phyloP scores from a whole-genome alignment of 2,888 invertebrate genomes.

The Diplolepis rosae region DNA sequence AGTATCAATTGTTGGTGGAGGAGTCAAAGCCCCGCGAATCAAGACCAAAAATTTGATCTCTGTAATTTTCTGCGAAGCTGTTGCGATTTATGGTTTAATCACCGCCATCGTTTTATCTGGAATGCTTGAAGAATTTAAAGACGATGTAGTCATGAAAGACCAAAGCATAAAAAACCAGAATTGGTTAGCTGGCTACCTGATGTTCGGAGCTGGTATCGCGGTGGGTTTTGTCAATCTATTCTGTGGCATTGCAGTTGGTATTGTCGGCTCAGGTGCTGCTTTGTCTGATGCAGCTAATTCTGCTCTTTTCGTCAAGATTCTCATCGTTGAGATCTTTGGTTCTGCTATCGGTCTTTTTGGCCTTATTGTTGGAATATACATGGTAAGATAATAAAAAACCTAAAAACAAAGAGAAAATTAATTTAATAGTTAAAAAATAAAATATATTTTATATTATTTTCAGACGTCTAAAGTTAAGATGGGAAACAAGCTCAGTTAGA shows the following conservation, averaged over 20 bases:
- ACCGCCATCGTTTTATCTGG: conserved; percentile 98
- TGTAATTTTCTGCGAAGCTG: conserved; percentile 99
- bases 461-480: conserved; percentile 85
- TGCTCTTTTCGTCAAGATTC: conserved; percentile 96
- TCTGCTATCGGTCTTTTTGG: conserved; percentile 99
- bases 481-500: conserved; percentile 77
- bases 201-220: conserved; percentile 96
- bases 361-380: conserved; percentile 97
- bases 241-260: conserved; percentile 97
- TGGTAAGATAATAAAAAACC: conserved; percentile 75
- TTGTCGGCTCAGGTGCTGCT: conserved; percentile 98
- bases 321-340: conserved; percentile 99
- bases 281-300: conserved; percentile 98
- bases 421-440: conserved; percentile 23
- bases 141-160: conserved; percentile 6
- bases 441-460: conserved; percentile 41
- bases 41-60: conserved; percentile 99
- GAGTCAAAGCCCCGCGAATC: conserved; percentile 98
- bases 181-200: conserved; percentile 91
- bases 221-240: conserved; percentile 97
- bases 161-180: conserved; percentile 78
- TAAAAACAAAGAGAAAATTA: not conserved
- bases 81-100: conserved; percentile 99
- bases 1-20: conserved; percentile 96
- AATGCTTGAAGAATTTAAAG: conserved; percentile 77